phyloP scores from a whole-genome alignment of 2,888 invertebrate species.

The Stenolophus ochropezus region DNA sequence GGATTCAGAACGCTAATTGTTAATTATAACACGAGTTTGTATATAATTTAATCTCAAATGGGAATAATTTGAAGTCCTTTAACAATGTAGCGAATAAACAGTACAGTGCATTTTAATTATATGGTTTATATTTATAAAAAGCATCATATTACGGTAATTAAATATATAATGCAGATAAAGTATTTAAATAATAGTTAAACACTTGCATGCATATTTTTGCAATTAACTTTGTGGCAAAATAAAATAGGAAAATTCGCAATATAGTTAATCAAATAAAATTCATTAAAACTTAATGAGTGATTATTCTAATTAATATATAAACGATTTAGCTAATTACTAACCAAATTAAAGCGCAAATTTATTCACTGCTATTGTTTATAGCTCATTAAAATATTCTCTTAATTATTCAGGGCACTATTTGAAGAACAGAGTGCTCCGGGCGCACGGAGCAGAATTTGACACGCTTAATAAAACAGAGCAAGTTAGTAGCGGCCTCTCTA shows the following conservation, averaged over 20 bases:
- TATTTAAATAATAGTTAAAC: too few relatives aligned
- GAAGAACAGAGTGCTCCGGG: neutral
- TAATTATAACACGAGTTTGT: too few relatives aligned
- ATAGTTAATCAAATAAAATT: constrained; percentile 3
- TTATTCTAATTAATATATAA: constrained; percentile 27
- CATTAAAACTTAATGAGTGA: constrained; percentile 30
- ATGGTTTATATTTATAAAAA: too few relatives aligned
- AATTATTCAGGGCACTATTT: constrained; percentile 48
- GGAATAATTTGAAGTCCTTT: too few relatives aligned
- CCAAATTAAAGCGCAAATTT: constrained; percentile 34
- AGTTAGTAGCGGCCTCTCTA: neutral
- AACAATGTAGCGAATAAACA: too few relatives aligned
- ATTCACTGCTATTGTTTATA: constrained; percentile 45
- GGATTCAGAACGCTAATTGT: too few relatives aligned
- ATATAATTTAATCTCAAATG: too few relatives aligned
- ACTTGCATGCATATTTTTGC: neutral
- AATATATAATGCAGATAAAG: too few relatives aligned
- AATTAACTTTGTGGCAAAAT: neutral
- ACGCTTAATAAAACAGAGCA: constrained; percentile 29
- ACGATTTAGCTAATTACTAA: constrained; percentile 47
- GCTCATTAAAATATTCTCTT: constrained; percentile 46
- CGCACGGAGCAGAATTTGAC: neutral
- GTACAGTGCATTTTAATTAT: too few relatives aligned
- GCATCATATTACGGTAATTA: too few relatives aligned
- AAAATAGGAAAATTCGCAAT: neutral